These are phyloP conservation scores for Aquatica leii DNA, from an alignment of 2,888 invertebrate species.

Conservation along the genomic window DNA sequence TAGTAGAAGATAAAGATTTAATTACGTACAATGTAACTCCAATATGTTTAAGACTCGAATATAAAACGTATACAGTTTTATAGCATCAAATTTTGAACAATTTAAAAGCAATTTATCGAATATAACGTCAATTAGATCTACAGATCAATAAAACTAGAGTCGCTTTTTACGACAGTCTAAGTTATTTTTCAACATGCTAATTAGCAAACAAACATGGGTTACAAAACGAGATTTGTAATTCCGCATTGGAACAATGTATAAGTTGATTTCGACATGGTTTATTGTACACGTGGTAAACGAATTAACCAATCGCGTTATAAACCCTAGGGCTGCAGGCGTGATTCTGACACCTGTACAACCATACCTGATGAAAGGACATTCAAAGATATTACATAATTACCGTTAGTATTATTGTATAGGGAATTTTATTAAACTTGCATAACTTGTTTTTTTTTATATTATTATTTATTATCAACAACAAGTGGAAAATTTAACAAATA, in stretches of 20 bases:
- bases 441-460: not conserved
- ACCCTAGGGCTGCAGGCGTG: slow-evolving; percentile 48
- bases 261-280: slow-evolving; percentile 34
- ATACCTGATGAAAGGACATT: slow-evolving; percentile 33
- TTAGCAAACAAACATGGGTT: slow-evolving; percentile 29
- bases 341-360: slow-evolving; percentile 38
- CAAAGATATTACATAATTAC: slow-evolving; percentile 26
- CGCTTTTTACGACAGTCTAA: slow-evolving; percentile 29
- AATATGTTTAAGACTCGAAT: no score
- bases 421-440: slow-evolving; percentile 8
- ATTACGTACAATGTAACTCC: no score
- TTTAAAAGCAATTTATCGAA: slow-evolving; percentile 26
- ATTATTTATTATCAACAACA: slow-evolving; percentile 2
- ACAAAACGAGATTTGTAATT: slow-evolving; percentile 31
- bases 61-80: slow-evolving; percentile 14
- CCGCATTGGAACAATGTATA: slow-evolving; percentile 28
- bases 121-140: slow-evolving; percentile 31
- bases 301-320: slow-evolving; percentile 42
- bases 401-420: slow-evolving; percentile 13
- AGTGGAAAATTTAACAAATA: no score
- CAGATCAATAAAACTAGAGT: slow-evolving; percentile 25
- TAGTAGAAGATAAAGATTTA: no score
- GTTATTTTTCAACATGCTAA: slow-evolving; percentile 30
- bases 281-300: slow-evolving; percentile 43
- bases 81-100: slow-evolving; percentile 18